Evolutionary conservation across 2,113 vertebrate species (phyloP).

Genomic region (Eupsittula cactorum): DNA sequence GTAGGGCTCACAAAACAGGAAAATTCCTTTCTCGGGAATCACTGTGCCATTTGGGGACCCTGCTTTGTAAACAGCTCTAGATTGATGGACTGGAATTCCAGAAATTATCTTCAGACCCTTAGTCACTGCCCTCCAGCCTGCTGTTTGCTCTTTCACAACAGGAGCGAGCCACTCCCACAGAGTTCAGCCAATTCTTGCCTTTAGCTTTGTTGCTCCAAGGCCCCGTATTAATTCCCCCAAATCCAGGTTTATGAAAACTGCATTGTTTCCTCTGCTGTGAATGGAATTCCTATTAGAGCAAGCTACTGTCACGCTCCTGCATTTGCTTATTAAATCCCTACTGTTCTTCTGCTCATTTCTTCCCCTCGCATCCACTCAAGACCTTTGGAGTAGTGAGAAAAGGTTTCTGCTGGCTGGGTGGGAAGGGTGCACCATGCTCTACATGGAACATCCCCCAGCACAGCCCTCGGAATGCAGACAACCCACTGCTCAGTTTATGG

Average conservation of each 20-base stretch:
- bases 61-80: background rate
- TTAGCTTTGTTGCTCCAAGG: background rate
- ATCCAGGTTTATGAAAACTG: background rate
- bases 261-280: background rate
- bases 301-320: background rate
- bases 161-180: background rate
- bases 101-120: background rate
- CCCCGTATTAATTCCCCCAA: background rate
- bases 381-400: too few relatives aligned
- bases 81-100: background rate
- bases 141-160: background rate
- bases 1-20: background rate
- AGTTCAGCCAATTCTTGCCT: background rate
- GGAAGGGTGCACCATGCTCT: background rate
- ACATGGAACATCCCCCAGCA: accelerated
- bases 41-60: background rate
- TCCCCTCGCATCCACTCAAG: accelerated
- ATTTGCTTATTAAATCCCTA: background rate
- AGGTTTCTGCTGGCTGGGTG: background rate
- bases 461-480: background rate
- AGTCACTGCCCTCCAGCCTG: background rate
- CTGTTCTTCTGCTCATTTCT: background rate
- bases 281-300: background rate
- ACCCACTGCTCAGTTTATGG: background rate
- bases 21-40: background rate